A percentile compares a stretch with the other conserved stretches of the same genome.
phyloP scores from a whole-genome alignment of 2,888 invertebrate genomes.

The Bursaphelenchus okinawaensis region DNA sequence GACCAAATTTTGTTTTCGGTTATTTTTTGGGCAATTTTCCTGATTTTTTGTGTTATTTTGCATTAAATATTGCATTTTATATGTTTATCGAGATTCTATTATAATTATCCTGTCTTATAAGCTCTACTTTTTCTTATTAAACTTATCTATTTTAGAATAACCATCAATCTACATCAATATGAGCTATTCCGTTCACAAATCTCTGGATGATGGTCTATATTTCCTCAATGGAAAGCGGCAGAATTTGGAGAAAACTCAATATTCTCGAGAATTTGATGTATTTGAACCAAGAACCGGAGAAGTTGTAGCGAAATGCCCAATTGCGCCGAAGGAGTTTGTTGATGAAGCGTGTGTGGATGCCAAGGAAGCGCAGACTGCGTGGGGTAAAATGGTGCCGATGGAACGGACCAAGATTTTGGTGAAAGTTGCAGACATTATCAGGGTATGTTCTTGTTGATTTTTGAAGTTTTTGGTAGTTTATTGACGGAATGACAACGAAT shows the following conservation, averaged over 20 bases:
- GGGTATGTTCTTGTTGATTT: too few relatives aligned
- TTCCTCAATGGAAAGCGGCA: constrained; percentile 30
- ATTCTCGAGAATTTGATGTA: constrained; percentile 27
- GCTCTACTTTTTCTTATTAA: too few relatives aligned
- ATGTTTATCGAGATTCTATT: too few relatives aligned
- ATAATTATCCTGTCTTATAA: too few relatives aligned
- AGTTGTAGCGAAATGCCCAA: constrained; percentile 35
- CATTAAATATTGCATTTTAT: too few relatives aligned
- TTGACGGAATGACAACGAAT: too few relatives aligned
- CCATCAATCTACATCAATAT: background rate
- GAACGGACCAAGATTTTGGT: constrained; percentile 45
- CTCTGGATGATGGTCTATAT: constrained; percentile 27
- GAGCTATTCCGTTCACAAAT: constrained; percentile 22
- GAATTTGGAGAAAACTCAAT: constrained; percentile 22
- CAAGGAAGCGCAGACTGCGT: constrained; percentile 29
- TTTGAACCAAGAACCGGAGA: constrained; percentile 38
- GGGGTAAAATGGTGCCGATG: constrained; percentile 32
- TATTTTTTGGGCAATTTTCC: too few relatives aligned
- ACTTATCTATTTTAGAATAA: background rate
- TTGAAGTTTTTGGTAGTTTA: too few relatives aligned
- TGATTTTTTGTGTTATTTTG: too few relatives aligned
- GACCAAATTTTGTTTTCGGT: too few relatives aligned
- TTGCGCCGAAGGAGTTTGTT: constrained; percentile 18
- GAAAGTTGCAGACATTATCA: constrained; percentile 41
- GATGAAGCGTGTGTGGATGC: constrained; percentile 23